Evolutionary conservation across 2,113 vertebrate genomes (phyloP), one percentile per base, ranked within the genome.

Genomic region (Sinocyclocheilus anshuiensis): DNA sequence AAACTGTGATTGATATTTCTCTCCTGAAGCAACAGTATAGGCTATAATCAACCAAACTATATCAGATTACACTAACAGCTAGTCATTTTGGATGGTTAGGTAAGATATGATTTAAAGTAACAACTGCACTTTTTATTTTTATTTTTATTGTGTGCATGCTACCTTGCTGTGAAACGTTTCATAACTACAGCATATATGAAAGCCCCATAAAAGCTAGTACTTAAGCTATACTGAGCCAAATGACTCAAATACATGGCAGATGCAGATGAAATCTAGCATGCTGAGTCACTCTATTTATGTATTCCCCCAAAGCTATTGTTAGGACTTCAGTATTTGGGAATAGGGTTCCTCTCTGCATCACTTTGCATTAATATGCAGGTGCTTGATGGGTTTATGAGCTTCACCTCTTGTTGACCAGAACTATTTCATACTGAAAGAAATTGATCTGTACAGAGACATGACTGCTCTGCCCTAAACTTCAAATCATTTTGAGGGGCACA

Each of bases 401-500:
- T 86, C 67, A 74, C 53, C 26, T 86, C 50, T 74, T 86, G 84
- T 63, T 86, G 77, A 72, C 39, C 65, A 81, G 50, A 71, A 69
- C 67, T 71, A 80, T 72, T 71, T 81, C 84, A 74, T 36, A 33
- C 69, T 61, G 84, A 80, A 26, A 78, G 22, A 65, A 77, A 80
- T 72, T 59, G 63, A 71, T 86, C 63, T 80, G 36, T 80, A 26
- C 1, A 4, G 57, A 65, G 57, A 59, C 50, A 59, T 55, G n/a
- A 36, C 50, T 79, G 63, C 63, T 85, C 29, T 42, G 63, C 48
- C 55, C 63, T 80, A 53, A 24, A 69, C 78, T 77, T 85, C 48
- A 59, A 80, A 77, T 85, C 71, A 85, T 84, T 85, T n/a, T 87
- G 59, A 87, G 85, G 79, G 77, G 87, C 84, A 69, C 76, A 22